Conservation (phyloP, 2,888 invertebrate genomes). For the Polymixis lichenea region DNA sequence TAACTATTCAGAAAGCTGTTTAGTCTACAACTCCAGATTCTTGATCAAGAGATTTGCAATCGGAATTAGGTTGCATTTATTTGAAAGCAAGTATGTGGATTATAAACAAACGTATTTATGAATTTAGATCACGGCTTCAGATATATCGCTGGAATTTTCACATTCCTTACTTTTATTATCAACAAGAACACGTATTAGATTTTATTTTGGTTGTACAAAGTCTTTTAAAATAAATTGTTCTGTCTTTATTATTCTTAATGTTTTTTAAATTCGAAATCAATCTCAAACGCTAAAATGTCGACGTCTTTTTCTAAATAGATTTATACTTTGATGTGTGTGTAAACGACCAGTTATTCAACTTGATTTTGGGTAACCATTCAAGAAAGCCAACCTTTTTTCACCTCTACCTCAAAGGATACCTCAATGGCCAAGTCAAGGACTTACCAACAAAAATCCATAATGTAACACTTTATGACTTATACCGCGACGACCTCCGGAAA, state of each 20-base stretch:
- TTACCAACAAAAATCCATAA: constrained; percentile 31
- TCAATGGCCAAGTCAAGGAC: constrained; percentile 36
- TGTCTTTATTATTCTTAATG: constrained; percentile 4
- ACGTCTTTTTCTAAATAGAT: background rate
- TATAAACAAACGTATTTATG: constrained; percentile 52
- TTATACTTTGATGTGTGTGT: background rate
- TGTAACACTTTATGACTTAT: constrained; percentile 54
- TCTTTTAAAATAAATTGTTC: constrained; percentile 40
- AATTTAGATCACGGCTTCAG: constrained; percentile 54
- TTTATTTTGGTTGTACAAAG: constrained; percentile 36
- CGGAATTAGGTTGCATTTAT: constrained; percentile 56
- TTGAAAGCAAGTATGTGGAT: constrained; percentile 42
- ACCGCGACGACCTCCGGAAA: constrained; percentile 77
- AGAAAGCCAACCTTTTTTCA: constrained; percentile 9
- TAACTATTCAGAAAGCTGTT: constrained; percentile 36
- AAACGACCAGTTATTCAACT: background rate
- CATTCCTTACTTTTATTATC: constrained; percentile 40
- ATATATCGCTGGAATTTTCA: constrained; percentile 27
- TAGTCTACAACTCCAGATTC: constrained; percentile 38
- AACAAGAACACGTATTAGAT: constrained; percentile 35
- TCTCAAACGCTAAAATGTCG: background rate
- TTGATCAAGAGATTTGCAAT: constrained; percentile 32
- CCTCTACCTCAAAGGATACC: background rate
- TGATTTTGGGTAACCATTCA: constrained; percentile 13
- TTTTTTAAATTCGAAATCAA: background rate